Evolutionary conservation across 64 coral and sea anemone species (phyloP).

Genomic region (Trachythela sp.): DNA sequence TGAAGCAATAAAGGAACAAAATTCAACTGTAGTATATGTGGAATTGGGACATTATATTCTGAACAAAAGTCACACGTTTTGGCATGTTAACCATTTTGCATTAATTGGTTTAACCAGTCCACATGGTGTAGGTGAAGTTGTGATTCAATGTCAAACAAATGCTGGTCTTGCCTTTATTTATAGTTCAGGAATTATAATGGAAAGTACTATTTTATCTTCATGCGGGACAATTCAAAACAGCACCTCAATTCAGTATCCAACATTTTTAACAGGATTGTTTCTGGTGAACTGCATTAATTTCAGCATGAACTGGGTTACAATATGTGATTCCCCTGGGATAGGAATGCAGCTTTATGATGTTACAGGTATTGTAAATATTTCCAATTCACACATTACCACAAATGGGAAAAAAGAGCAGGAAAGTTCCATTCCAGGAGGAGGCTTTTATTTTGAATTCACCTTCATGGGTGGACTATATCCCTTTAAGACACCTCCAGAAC

Average conservation of each 20-base stretch:
- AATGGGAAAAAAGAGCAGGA: constrained; percentile 16
- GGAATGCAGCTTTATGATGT: constrained; percentile 56
- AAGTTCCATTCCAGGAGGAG: neutral
- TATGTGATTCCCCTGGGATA: constrained; percentile 14
- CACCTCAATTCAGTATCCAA: neutral
- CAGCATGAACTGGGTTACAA: neutral
- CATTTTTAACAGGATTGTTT: neutral
- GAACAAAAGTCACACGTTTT: constrained; percentile 27
- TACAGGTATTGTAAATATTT: constrained; percentile 37
- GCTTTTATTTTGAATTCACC: neutral
- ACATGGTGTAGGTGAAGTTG: neutral
- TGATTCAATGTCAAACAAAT: neutral
- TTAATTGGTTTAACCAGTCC: neutral
- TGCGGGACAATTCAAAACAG: neutral
- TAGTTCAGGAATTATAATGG: neutral
- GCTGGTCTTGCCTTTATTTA: neutral
- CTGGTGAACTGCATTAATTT: neutral
- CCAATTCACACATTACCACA: neutral
- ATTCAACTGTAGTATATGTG: constrained; percentile 13
- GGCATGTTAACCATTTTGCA: neutral
- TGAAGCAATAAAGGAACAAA: neutral
- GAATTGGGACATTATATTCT: neutral
- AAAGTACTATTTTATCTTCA: neutral
- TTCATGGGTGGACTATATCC: neutral
- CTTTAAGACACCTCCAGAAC: neutral